These are phyloP conservation scores for Brachionus manjavacas DNA, from an alignment of 1,140 invertebrate species.

Conservation along the genomic window DNA sequence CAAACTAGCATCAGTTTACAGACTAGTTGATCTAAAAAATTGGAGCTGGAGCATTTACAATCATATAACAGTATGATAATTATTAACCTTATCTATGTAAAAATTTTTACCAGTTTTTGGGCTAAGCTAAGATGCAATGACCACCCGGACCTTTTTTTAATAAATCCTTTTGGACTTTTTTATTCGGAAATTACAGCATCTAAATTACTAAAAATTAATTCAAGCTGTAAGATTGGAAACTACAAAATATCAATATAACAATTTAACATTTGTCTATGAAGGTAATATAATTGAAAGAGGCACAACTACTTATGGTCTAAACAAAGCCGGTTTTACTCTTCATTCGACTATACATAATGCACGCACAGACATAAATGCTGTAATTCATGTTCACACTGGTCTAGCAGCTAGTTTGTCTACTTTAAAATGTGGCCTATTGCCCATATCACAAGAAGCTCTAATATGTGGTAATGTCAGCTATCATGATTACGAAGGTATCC, in stretches of 20 bases:
- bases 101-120: background rate
- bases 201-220: conserved; percentile 83
- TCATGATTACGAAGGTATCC: conserved; percentile 70
- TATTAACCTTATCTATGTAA: background rate
- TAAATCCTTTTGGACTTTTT: conserved; percentile 90
- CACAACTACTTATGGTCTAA: conserved; percentile 74
- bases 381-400: conserved; percentile 87
- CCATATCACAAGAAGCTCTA: conserved; percentile 80
- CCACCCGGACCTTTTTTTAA: conserved; percentile 88
- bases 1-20: conserved; percentile 91
- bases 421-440: conserved; percentile 77
- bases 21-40: conserved; percentile 88
- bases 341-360: conserved; percentile 94
- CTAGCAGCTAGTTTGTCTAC: conserved; percentile 70
- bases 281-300: conserved; percentile 75
- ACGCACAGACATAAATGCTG: conserved; percentile 88
- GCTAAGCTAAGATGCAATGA: conserved; percentile 76
- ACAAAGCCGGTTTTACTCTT: conserved; percentile 73
- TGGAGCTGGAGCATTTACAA: conserved; percentile 83
- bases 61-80: conserved; percentile 66
- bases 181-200: conserved; percentile 95
- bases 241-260: too few relatives aligned
- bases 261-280: conserved; percentile 50
- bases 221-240: background rate
- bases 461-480: conserved; percentile 79